Evolutionary conservation across 53 echinoderm and acorn worm genomes (phyloP).

Genomic region (Apostichopus leukothele): DNA sequence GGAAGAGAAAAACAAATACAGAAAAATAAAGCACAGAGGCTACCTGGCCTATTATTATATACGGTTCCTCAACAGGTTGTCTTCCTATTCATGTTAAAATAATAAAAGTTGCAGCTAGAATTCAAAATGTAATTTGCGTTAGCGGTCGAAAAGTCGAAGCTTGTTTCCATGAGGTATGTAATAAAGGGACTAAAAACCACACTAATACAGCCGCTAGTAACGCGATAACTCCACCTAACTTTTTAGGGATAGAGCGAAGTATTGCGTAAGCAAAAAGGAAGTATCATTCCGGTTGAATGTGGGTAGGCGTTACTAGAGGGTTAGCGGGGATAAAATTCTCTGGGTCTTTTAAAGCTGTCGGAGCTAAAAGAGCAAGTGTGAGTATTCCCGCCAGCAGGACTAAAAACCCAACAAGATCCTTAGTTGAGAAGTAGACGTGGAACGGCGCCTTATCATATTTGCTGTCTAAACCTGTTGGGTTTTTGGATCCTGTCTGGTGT

Average conservation of each 20-base stretch:
- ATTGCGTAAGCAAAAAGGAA: constrained; percentile 77
- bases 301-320: constrained; percentile 64
- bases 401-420: constrained; percentile 68
- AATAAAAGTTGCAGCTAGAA: constrained; percentile 48
- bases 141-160: constrained; percentile 56
- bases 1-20: constrained; percentile 49
- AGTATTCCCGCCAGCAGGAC: constrained; percentile 4
- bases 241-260: constrained; percentile 73
- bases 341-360: constrained; percentile 63
- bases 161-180: constrained; percentile 61
- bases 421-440: constrained; percentile 64
- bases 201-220: constrained; percentile 57
- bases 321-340: constrained; percentile 74
- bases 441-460: constrained; percentile 69
- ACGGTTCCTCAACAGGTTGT: constrained; percentile 74
- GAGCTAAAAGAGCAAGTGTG: constrained; percentile 53
- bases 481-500: constrained; percentile 71
- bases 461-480: constrained; percentile 62
- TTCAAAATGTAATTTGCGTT: constrained; percentile 56
- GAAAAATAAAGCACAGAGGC: constrained; percentile 55
- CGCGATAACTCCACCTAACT: constrained; percentile 75
- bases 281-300: constrained; percentile 80
- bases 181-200: constrained; percentile 54
- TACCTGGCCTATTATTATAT: constrained; percentile 60
- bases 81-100: constrained; percentile 70